phyloP scores from a whole-genome alignment of 2,797 vertebrate genomes.

The Betta splendens region DNA sequence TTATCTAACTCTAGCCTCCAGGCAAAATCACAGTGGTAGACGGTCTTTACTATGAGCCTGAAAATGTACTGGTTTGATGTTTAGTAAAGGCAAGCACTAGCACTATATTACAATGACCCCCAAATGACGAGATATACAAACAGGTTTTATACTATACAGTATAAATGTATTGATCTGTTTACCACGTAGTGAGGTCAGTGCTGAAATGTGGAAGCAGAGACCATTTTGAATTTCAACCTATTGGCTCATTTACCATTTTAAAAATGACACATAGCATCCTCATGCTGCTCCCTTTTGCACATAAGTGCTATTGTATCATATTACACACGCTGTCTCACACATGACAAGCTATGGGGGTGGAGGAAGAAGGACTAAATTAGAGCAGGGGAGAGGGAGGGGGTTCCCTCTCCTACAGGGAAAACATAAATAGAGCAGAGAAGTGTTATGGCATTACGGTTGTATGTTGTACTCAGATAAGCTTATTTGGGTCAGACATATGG shows the following conservation, averaged over 20 bases:
- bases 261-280: slow-evolving; percentile 4
- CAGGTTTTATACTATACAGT: slow-evolving; percentile 23
- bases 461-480: slow-evolving; percentile 28
- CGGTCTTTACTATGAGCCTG: slow-evolving; percentile 22
- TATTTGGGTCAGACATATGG: slow-evolving; percentile 48
- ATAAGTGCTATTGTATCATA: slow-evolving; percentile 56
- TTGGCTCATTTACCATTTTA: slow-evolving; percentile 16
- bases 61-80: slow-evolving; percentile 8
- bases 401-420: slow-evolving; percentile 73
- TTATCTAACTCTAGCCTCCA: slow-evolving; percentile 63
- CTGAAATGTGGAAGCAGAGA: slow-evolving; percentile 17
- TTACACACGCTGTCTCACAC: slow-evolving; percentile 64
- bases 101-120: slow-evolving; percentile 26
- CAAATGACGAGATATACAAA: slow-evolving; percentile 27
- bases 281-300: slow-evolving; percentile 34
- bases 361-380: slow-evolving; percentile 74
- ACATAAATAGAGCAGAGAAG: slow-evolving; percentile 68
- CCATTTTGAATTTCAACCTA: slow-evolving; percentile 11
- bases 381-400: slow-evolving; percentile 63
- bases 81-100: not conserved
- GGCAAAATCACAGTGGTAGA: slow-evolving; percentile 52
- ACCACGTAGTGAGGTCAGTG: slow-evolving; percentile 30
- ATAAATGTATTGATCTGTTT: slow-evolving; percentile 36
- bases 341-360: slow-evolving; percentile 61
- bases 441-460: slow-evolving; percentile 39